These are phyloP conservation scores for Hyalella azteca DNA, from an alignment of 2,888 invertebrate species.

Conservation along the genomic window DNA sequence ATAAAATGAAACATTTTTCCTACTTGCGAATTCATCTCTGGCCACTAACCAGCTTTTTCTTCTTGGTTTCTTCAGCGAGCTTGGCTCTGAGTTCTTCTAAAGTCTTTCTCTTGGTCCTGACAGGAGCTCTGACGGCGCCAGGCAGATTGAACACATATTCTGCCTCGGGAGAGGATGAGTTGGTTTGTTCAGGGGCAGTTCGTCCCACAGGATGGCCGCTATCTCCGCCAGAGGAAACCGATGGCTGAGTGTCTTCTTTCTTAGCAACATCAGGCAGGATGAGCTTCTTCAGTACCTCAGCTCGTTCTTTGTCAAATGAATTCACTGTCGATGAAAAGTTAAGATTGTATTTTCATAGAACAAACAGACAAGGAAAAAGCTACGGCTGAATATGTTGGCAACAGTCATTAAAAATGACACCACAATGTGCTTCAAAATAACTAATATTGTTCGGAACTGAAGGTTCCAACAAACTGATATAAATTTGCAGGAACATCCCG, in stretches of 20 bases:
- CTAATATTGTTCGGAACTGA: too few relatives aligned
- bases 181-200: neutral
- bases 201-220: neutral
- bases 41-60: neutral
- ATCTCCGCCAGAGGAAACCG: too few relatives aligned
- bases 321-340: too few relatives aligned
- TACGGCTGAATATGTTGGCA: too few relatives aligned
- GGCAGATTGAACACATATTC: constrained; percentile 10
- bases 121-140: neutral
- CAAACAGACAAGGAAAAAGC: too few relatives aligned
- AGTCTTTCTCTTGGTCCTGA: constrained; percentile 16
- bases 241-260: neutral
- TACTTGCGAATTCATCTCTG: too few relatives aligned
- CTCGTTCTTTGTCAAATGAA: neutral
- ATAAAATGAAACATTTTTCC: too few relatives aligned
- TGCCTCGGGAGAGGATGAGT: neutral
- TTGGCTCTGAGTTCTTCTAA: neutral
- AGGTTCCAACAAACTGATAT: too few relatives aligned
- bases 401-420: too few relatives aligned
- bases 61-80: neutral
- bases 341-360: too few relatives aligned
- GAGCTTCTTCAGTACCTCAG: constrained; percentile 5
- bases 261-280: neutral
- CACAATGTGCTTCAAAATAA: too few relatives aligned
- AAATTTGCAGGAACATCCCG: too few relatives aligned